Percentiles rank a stretch among this genome's conserved stretches.
Conservation (phyloP, 2,888 invertebrate species). For the Caenorhabditis imperialis region DNA sequence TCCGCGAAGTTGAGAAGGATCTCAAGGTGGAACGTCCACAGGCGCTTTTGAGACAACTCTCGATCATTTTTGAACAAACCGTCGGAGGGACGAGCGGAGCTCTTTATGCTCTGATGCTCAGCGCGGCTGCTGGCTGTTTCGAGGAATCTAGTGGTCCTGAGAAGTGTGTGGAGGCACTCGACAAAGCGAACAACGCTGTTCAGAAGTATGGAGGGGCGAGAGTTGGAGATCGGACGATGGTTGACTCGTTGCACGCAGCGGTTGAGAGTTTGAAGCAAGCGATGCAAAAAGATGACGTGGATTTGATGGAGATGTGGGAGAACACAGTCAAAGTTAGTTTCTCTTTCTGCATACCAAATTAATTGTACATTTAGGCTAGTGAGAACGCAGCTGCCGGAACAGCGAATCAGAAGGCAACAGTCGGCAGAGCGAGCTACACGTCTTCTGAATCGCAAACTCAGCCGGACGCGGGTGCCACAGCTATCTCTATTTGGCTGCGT, state of each 20-base stretch:
- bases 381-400: constrained; percentile 65
- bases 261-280: constrained; percentile 25
- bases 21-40: constrained; percentile 54
- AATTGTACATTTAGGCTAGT: too few relatives aligned
- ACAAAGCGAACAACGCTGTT: constrained; percentile 61
- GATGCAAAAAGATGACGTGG: not conserved
- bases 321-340: constrained; percentile 45
- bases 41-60: constrained; percentile 62
- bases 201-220: constrained; percentile 84
- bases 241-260: constrained; percentile 78
- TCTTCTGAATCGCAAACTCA: constrained; percentile 59
- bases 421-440: constrained; percentile 73
- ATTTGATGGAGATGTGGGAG: constrained; percentile 37
- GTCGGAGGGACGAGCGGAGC: constrained; percentile 76
- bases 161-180: constrained; percentile 45
- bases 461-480: constrained; percentile 73
- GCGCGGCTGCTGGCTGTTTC: constrained; percentile 57
- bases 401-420: constrained; percentile 63
- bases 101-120: constrained; percentile 71
- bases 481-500: constrained; percentile 67
- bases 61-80: constrained; percentile 66
- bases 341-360: not conserved
- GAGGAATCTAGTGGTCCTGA: constrained; percentile 1
- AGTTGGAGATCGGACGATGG: constrained; percentile 87
- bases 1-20: not conserved